Evolutionary conservation across 2,888 invertebrate species (phyloP).

Genomic region (Latrodectus hesperus): DNA sequence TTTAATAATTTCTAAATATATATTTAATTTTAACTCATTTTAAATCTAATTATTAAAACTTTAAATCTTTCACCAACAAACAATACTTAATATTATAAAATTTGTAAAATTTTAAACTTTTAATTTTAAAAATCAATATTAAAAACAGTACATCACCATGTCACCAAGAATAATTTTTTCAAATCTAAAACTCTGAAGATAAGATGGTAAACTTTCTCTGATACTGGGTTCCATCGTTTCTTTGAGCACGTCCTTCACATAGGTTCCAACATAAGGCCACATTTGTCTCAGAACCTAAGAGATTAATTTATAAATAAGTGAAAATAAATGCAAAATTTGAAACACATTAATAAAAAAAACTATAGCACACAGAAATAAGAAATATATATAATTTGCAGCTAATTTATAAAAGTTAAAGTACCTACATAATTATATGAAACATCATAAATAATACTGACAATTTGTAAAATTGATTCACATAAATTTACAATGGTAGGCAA

Average conservation of each 20-base stretch:
- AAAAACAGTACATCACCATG: constrained; percentile 79
- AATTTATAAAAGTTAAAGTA: neutral
- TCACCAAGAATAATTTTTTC: constrained; percentile 95
- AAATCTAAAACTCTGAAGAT: constrained; percentile 93
- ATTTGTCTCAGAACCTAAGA: constrained; percentile 81
- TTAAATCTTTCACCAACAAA: too few relatives aligned
- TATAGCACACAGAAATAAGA: neutral
- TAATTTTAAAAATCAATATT: neutral
- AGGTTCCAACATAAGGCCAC: constrained; percentile 98
- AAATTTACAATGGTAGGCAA: too few relatives aligned
- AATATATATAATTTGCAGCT: neutral
- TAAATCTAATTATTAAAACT: too few relatives aligned
- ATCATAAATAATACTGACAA: too few relatives aligned
- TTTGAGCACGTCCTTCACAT: constrained; percentile 87
- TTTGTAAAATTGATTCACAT: too few relatives aligned
- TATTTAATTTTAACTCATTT: too few relatives aligned
- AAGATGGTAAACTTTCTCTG: constrained; percentile 83
- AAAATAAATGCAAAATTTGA: neutral
- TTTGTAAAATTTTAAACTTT: neutral
- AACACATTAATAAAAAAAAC: neutral
- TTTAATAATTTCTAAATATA: too few relatives aligned
- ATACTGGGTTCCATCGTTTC: constrained; percentile 89
- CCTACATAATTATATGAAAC: too few relatives aligned
- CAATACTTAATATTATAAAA: too few relatives aligned
- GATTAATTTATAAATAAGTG: constrained; percentile 17